phyloP scores from a whole-genome alignment of 1,140 invertebrate species.

The silkworm (Bombyx mori) region ASM3026992v2 NC_085110.1:4074001-4074500 shows the following conservation, averaged over 20 bases:
- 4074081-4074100: slow-evolving; percentile 60
- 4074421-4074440: slow-evolving; percentile 29
- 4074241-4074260: slow-evolving; percentile 24
- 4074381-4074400: slow-evolving; percentile 28
- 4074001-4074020: slow-evolving; percentile 34
- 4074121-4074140: slow-evolving; percentile 39
- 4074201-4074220: slow-evolving; percentile 59
- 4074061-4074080: slow-evolving; percentile 55
- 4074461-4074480: slow-evolving; percentile 34
- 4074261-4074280: slow-evolving; percentile 40
- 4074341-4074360: slow-evolving; percentile 28
- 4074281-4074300: slow-evolving; percentile 49
- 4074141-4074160: slow-evolving; percentile 29
- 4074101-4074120: slow-evolving; percentile 44
- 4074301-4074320: slow-evolving; percentile 21
- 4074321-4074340: slow-evolving; percentile 28
- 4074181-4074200: slow-evolving; percentile 54
- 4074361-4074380: slow-evolving; percentile 18
- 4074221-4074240: slow-evolving; percentile 56
- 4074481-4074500: slow-evolving; percentile 33
- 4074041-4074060: slow-evolving; percentile 15
- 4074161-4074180: slow-evolving; percentile 50
- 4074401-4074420: slow-evolving; percentile 35
- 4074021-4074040: slow-evolving; percentile 58
- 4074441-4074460: slow-evolving; percentile 38